Base-by-base conservation (phyloP, 1,140 invertebrate genomes). In the Chymomyza costata region DNA sequence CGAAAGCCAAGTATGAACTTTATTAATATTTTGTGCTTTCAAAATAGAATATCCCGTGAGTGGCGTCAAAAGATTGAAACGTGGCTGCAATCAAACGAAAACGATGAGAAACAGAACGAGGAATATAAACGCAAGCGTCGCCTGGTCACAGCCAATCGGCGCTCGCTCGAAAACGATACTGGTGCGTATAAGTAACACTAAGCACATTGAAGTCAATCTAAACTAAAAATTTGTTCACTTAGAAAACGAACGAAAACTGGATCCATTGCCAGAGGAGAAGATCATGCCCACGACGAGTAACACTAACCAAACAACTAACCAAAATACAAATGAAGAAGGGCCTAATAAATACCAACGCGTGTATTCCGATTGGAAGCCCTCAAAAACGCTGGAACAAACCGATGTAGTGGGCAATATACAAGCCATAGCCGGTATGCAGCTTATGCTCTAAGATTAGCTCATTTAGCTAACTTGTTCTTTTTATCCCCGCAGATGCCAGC, bases 61-160 rank as follows among this genome's bases (percentile, higher is more conserved):
- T 95, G 93, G 93, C 87, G 92, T 21, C 91, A 94, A 81, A 95
- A 96, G 83, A 96, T 97, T 62, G 93, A 96, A 86, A 93, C 93
- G 10, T 96, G 95, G 95, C 86, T 96, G 56, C 90, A 94, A 55
- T 93, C 94, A 49, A 95, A 94, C 86, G 94, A 95, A 83, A 92
- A 92, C 71, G 93, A 95, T 73, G 93, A 94, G 83, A 89, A 90
- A 51, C 89, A 90, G 44, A 90, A 89, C 48, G 90, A 91, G 49
- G 91, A 93, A 62, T 87, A 91, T 46, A 86, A 88, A 57, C 88
- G 88, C 32, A 88, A 88, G 64, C 89, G 90, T 69, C 87, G 90
- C 57, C 88, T 90, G 63, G 85, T 92, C 49, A 90, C 89, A 45
- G 86, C 86, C 53, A 93, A 93, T 85, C 85, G 93, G 71, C 88